Conservation (phyloP, 2,113 vertebrate genomes). For the Lasiurus cinereus region DNA sequence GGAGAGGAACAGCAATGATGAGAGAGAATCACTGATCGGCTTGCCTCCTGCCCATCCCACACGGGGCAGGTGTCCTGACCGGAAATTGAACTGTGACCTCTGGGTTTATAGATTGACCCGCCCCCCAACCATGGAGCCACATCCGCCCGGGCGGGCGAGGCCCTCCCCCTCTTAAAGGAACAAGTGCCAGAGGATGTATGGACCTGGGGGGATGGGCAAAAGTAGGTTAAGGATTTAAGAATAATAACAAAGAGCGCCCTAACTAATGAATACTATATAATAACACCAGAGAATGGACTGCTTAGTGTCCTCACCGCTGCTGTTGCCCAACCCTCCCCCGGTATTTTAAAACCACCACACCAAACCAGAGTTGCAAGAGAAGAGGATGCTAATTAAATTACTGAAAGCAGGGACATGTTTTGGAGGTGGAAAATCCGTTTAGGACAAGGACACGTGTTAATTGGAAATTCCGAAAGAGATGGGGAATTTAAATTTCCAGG, state of each 20-base stretch:
- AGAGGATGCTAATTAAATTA: conserved; percentile 7
- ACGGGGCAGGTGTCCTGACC: too few species aligned
- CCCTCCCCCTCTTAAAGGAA: not conserved
- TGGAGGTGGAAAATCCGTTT: conserved; percentile 25
- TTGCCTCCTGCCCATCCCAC: too few species aligned
- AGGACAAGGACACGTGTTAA: conserved; percentile 33
- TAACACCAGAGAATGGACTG: not conserved
- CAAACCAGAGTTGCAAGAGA: conserved; percentile 41
- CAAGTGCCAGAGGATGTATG: not conserved
- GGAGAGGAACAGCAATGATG: too few species aligned
- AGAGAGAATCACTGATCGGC: too few species aligned
- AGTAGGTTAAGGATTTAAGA: not conserved
- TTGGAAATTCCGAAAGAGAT: conserved; percentile 48
- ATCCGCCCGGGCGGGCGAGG: too few species aligned
- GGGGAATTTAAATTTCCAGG: conserved; percentile 41
- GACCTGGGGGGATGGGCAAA: not conserved
- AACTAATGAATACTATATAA: not conserved
- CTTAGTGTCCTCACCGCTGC: not conserved
- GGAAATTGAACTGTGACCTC: too few species aligned
- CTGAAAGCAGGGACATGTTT: conserved; percentile 14
- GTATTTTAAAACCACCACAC: conserved; percentile 22
- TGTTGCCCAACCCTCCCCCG: not conserved
- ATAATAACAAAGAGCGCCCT: not conserved
- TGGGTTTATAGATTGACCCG: too few species aligned
- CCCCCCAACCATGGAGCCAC: too few species aligned